Conservation (phyloP, 2,888 invertebrate genomes). For the Nephrotoma guestfalica region DNA sequence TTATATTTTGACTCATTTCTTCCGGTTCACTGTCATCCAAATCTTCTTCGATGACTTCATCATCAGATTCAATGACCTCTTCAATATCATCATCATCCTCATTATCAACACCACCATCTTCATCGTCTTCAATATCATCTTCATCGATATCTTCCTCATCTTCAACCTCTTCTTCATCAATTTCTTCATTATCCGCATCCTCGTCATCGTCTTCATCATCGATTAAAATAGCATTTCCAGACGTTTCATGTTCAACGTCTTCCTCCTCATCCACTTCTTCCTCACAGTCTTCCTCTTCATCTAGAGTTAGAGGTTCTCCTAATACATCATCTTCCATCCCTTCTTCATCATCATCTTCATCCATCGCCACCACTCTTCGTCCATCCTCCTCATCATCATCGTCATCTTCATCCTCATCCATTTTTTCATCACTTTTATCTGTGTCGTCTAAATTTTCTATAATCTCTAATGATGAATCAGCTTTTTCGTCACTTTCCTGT, state of each 20-base stretch:
- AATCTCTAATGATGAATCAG: not conserved
- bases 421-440: not conserved
- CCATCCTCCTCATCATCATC: not conserved
- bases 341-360: not conserved
- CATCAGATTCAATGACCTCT: not conserved
- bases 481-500: not conserved
- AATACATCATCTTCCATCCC: not conserved
- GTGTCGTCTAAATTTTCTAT: not conserved
- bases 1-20: not conserved
- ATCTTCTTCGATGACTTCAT: not conserved
- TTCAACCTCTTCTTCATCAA: not conserved
- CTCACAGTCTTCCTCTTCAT: not conserved
- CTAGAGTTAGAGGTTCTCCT: not conserved
- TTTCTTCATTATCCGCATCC: not conserved
- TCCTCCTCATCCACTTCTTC: not conserved
- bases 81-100: not conserved
- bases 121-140: not conserved
- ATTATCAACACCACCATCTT: not conserved
- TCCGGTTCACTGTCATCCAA: not conserved
- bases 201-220: not conserved
- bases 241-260: not conserved
- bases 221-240: not conserved
- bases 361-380: not conserved
- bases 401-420: not conserved
- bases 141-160: not conserved